Evolutionary conservation across 2,888 invertebrate genomes (phyloP), one percentile per base, ranked within the genome.

Genomic region (Chrysopilus asiliformis): DNA sequence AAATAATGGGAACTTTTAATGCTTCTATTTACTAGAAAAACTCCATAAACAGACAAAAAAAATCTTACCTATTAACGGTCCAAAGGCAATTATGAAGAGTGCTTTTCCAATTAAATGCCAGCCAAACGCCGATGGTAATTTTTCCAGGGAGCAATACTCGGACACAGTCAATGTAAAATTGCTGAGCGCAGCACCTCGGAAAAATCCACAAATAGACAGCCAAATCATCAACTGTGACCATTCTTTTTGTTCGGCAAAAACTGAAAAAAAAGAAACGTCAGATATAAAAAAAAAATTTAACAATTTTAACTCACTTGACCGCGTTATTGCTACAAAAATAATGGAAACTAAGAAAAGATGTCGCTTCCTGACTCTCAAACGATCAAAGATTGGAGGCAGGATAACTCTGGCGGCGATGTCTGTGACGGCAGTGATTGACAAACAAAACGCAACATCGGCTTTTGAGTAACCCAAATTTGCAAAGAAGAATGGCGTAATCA

Each of bases 141-240:
- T 79, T 52, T 81, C 79, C 45, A 74, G 54, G 1, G 79, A 76
- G 46, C 76, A 76, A 50, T 78, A 78, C 58, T 82, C 81, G 0
- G 81, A 79, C 47, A 82, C 78, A n/a, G 79, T 79, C 6, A 82
- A 69, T 20, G 79, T 79, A 53, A 81, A 76, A 60, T 82, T 82
- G 47, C 80, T 80, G 30, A 84, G 66, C 12, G 81, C 79, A 52
- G 80, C 76, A 39, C 84, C 83, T 39, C 83, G 68, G 58, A 81
- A 73, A 65, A 84, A 83, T 12, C 84, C 84, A 54, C 79, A 79
- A 37, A 83, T 72, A 0, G 79, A 74, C 41, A 82, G 60, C 73
- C 79, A 76, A 4, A 75, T 48, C 69, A 80, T 72, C 8, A 84
- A 64, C 25, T 70, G 68, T 6, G 70, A 68, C 70, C 77, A 80